Base-by-base conservation (phyloP, 2,113 vertebrate species). In the Microcebus griseorufus region DNA sequence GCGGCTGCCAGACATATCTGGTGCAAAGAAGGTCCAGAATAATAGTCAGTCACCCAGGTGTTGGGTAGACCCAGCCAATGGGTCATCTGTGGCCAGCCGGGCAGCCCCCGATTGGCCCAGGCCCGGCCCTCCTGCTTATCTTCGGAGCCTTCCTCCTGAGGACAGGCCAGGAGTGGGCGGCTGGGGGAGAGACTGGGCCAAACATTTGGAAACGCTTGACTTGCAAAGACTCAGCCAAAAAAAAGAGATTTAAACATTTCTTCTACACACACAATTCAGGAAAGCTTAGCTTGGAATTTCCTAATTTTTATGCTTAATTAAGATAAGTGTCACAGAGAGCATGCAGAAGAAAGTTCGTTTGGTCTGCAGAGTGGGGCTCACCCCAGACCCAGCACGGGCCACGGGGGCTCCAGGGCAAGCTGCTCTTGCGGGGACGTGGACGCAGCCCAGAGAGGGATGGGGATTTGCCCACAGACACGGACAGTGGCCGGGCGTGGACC, bases 161-260 rank as follows among this genome's bases (percentile, higher is more conserved):
- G 85, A 73, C 73, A 73, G 75, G 86, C 81, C 18, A 3, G 18
- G 42, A 14, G 13, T 4, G 34, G 93, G 82, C 84, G 90, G 75
- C 79, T 67, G 42, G 62, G 8, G 20, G 37, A 82, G 20, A 83
- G 93, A 65, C 62, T 8, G 48, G 81, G 97, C 96, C 98, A 98
- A 97, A 97, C 97, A 98, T 98, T 98, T 97, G 97, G 98, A 98
- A 98, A 95, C 17, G 53, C 93, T 98, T 98, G 96, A 90, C 70
- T 97, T 93, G 95, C 94, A 95, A 94, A 97, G 65, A 58, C 48
- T 88, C 51, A 18, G 97, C 97, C 97, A 96, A 95, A 87, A 97
- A 85, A 85, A 95, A 45, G 94, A 94, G 91, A 96, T 82, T 94
- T 62, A 83, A 92, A 76, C 82, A 67, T 93, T 97, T 97, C 73